Evolutionary conservation across 2,797 vertebrate species (phyloP), one percentile per base, ranked within the genome.

Genomic region (Acanthurus leucopareius): DNA sequence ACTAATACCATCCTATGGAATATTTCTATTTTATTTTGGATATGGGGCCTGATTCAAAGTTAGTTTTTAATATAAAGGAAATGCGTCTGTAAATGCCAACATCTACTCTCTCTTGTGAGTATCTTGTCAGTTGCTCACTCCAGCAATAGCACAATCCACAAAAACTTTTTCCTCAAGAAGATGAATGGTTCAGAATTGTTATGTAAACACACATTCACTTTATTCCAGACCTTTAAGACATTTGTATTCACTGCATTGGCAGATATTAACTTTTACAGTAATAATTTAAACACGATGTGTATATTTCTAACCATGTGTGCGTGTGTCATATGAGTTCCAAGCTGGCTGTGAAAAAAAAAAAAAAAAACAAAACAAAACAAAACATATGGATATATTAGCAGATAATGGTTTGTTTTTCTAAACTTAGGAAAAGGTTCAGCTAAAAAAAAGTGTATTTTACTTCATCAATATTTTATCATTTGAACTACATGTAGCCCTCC

Each of bases 221-320:
- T 38, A 2, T 13, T 32, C 38, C 14, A 48, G 48, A 42, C 7
- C 38, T 28, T 8, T 58, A 10, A 63, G 3, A 28, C 9, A 13
- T 17, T 44, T 10, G 15, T 38, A 40, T 51, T 54, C 15, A 48
- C 4, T 47, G 19, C 19, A 61, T 19, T 73, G 54, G 60, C 32
- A 3, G 14, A 48, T 38, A 44, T 44, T 28, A 16, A 35, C 22
- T 42, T n/a, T n/a, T n/a, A n/a, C n/a, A 14, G 75, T 25, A 63
- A 57, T 62, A 57, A 44, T 74, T 80, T 40, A 28, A 57, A 57
- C 28, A 4, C 15, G 16, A 19, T 44, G 6, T 32, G 64, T 10
- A 28, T 38, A 63, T 70, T 70, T 73, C 11, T 57, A 52, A 14
- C 7, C 11, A 40, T 52, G 16, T 10, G n/a, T 19, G 32, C 4